These are phyloP conservation scores for Melinopterus prodromus DNA, from an alignment of 2,888 invertebrate genomes.

Conservation along the genomic window DNA sequence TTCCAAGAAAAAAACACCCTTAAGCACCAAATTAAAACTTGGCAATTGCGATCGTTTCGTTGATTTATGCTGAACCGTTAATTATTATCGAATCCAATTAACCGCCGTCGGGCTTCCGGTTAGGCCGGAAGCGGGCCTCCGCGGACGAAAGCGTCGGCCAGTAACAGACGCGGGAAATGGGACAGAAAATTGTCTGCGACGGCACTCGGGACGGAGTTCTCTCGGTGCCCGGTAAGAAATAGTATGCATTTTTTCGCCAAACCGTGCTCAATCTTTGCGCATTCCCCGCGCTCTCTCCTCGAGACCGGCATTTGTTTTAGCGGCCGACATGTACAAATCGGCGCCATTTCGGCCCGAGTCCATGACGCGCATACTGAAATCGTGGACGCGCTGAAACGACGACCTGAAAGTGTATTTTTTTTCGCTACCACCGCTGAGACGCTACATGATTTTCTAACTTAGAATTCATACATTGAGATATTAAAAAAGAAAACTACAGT, in stretches of 20 bases:
- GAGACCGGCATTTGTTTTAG: conserved; percentile 54
- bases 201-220: not conserved
- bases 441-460: no score
- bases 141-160: conserved; percentile 26
- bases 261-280: conserved; percentile 60
- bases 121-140: conserved; percentile 41
- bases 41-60: conserved; percentile 50
- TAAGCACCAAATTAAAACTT: conserved; percentile 54
- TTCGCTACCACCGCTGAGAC: no score
- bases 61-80: conserved; percentile 58
- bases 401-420: not conserved
- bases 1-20: not conserved
- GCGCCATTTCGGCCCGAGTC: conserved; percentile 54
- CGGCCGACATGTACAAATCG: conserved; percentile 61
- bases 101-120: conserved; percentile 54
- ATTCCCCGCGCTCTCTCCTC: conserved; percentile 57
- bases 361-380: not conserved
- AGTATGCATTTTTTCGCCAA: conserved; percentile 60
- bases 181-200: conserved; percentile 61
- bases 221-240: conserved; percentile 48
- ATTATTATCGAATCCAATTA: conserved; percentile 61
- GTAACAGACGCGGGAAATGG: conserved; percentile 61
- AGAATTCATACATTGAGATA: no score
- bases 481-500: no score
- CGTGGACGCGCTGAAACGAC: not conserved